Evolutionary conservation across 2,113 vertebrate genomes (phyloP).

Genomic region (Paramormyrops kingsleyae): DNA sequence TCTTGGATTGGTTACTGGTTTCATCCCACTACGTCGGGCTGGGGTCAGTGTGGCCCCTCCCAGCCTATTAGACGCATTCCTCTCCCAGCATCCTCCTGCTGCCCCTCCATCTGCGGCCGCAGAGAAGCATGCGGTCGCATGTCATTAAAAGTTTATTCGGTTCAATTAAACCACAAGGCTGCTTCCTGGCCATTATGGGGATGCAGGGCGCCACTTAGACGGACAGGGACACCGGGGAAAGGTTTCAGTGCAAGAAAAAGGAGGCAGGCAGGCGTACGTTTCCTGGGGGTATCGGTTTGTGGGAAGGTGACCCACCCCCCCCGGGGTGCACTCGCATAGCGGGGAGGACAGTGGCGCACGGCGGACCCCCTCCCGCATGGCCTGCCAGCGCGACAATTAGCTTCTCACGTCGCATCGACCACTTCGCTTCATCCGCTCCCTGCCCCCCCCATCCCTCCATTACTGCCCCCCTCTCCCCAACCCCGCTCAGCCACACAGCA

Average conservation of each 20-base stretch:
- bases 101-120: not conserved
- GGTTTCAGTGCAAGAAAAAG: not conserved
- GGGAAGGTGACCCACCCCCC: not conserved
- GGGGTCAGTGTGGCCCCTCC: not conserved
- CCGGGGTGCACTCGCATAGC: not conserved
- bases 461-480: not conserved
- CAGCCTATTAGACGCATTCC: not conserved
- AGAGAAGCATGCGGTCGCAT: not conserved
- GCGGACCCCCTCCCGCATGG: not conserved
- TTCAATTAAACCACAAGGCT: not conserved
- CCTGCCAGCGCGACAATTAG: constrained; percentile 6
- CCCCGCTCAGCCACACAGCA: constrained; percentile 3
- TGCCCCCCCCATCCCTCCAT: not conserved
- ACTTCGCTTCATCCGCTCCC: not conserved
- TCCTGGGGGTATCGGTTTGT: not conserved
- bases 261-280: not conserved
- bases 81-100: not conserved
- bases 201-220: too few species aligned
- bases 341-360: not conserved
- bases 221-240: not conserved
- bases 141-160: not conserved
- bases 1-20: not conserved
- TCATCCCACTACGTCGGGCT: not conserved
- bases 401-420: constrained; percentile 13
- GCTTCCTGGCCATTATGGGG: not conserved